These are phyloP conservation scores for Eleginops maclovinus DNA, from an alignment of 2,113 vertebrate genomes.

Conservation along the genomic window DNA sequence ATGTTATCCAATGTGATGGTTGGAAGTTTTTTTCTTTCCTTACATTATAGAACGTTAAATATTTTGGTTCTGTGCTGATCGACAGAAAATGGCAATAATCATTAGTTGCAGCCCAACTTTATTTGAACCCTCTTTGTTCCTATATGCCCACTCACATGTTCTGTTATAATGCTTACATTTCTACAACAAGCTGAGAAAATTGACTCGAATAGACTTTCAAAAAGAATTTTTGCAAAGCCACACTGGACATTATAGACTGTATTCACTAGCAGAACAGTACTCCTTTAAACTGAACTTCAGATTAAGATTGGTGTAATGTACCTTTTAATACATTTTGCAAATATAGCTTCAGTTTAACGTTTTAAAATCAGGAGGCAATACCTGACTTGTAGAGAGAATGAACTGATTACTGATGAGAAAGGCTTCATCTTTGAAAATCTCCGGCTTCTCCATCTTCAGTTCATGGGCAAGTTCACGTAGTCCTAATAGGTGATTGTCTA, in stretches of 20 bases:
- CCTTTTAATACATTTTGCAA: not conserved
- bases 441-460: slow-evolving; percentile 87
- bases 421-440: slow-evolving; percentile 92
- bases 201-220: not conserved
- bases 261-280: not conserved
- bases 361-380: slow-evolving; percentile 64
- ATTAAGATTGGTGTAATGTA: not conserved
- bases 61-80: not conserved
- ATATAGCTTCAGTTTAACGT: not conserved
- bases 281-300: not conserved
- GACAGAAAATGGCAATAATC: no score
- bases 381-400: slow-evolving; percentile 97
- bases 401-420: slow-evolving; percentile 92
- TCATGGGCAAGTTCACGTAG: slow-evolving; percentile 90
- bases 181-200: not conserved
- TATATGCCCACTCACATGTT: not conserved
- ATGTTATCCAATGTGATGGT: not conserved
- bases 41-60: not conserved
- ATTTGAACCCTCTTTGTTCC: not conserved
- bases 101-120: no score
- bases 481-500: slow-evolving; percentile 96
- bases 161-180: not conserved
- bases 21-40: not conserved
- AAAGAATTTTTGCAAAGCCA: not conserved
- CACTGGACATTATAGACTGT: not conserved